phyloP scores from a whole-genome alignment of 92 coral and sea anemone species.

The Porites evermanni region DNA sequence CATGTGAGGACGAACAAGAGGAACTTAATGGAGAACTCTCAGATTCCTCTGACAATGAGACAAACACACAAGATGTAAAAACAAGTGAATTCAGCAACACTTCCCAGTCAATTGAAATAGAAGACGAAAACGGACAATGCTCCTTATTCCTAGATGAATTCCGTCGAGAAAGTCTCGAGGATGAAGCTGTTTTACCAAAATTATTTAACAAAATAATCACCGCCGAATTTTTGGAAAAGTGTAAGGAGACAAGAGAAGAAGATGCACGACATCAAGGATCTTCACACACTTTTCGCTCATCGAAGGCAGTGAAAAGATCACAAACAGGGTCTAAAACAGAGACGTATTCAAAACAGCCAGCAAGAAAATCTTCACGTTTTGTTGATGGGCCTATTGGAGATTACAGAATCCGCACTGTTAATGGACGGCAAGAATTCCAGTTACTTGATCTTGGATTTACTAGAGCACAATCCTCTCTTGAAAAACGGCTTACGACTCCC shows the following conservation, averaged over 20 bases:
- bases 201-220: conserved; percentile 65
- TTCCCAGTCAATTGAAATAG: background rate
- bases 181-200: conserved; percentile 64
- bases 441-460: conserved; percentile 49
- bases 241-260: conserved; percentile 32
- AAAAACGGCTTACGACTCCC: conserved; percentile 9
- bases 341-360: too few relatives aligned
- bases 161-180: conserved; percentile 51
- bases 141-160: conserved; percentile 7
- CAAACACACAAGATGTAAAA: background rate
- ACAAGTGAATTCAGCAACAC: background rate
- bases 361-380: background rate
- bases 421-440: conserved; percentile 64
- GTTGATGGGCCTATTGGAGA: background rate
- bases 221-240: conserved; percentile 10
- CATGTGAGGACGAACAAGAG: background rate
- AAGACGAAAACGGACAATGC: background rate
- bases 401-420: conserved; percentile 39
- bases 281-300: conserved; percentile 40
- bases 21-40: background rate
- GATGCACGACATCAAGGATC: background rate
- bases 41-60: background rate
- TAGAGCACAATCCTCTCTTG: conserved; percentile 10
- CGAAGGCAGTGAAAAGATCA: conserved; percentile 9
- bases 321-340: background rate